These are phyloP conservation scores for Pantelozetes paolii DNA, from an alignment of 2,888 invertebrate species.

Conservation along the genomic window DNA sequence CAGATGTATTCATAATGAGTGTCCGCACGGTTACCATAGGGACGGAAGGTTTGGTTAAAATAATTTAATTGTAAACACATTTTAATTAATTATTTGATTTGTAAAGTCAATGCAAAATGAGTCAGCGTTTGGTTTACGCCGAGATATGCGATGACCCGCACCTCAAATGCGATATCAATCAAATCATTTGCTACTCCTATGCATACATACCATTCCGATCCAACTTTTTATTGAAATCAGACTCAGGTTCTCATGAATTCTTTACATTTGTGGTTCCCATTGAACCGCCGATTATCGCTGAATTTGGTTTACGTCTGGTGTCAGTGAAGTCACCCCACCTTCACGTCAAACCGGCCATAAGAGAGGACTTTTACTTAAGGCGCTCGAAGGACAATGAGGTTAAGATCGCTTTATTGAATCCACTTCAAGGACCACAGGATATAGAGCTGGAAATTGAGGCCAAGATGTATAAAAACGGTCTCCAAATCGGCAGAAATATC, in stretches of 20 bases:
- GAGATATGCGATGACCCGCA: conserved; percentile 41
- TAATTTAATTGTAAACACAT: neutral
- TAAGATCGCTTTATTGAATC: conserved; percentile 31
- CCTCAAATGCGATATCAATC: conserved; percentile 35
- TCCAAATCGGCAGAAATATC: conserved; percentile 40
- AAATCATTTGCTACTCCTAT: conserved; percentile 40
- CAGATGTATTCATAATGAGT: conserved; percentile 39
- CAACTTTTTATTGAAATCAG: conserved; percentile 12
- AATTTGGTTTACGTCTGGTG: conserved; percentile 37
- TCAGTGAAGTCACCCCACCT: conserved; percentile 39
- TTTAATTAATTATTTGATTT: neutral
- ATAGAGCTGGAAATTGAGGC: conserved; percentile 42
- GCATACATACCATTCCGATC: conserved; percentile 42
- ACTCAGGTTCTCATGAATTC: conserved; percentile 36
- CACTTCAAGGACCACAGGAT: conserved; percentile 40
- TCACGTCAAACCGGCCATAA: conserved; percentile 33
- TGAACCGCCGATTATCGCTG: conserved; percentile 38
- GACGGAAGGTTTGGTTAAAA: conserved; percentile 38
- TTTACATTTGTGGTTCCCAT: conserved; percentile 42
- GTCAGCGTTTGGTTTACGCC: conserved; percentile 34
- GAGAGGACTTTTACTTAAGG: conserved; percentile 31
- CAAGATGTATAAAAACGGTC: conserved; percentile 42
- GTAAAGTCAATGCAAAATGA: conserved; percentile 41
- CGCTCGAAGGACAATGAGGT: conserved; percentile 40
- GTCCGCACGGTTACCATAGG: conserved; percentile 41